Evolutionary conservation across 2,888 invertebrate species (phyloP).

Genomic region (Lepidocyrtinus sp.): DNA sequence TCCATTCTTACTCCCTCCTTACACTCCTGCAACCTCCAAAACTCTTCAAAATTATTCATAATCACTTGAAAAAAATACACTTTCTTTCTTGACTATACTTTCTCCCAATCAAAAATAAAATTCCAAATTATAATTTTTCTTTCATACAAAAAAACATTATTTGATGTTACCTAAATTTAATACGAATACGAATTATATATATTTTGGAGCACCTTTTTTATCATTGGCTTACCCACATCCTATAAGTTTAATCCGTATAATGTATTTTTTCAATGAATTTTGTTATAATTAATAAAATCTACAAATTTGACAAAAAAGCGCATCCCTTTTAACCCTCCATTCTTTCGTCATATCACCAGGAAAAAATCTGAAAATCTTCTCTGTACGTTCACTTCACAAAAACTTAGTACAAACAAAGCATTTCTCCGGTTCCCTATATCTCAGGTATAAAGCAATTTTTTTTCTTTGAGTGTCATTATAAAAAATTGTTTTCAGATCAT

Average conservation of each 20-base stretch:
- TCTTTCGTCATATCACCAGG: not conserved
- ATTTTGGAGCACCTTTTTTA: conserved; percentile 19
- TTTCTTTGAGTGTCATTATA: conserved; percentile 4
- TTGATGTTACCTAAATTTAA: no score
- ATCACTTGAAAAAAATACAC: no score
- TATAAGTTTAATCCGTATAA: no score
- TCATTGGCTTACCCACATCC: conserved; percentile 1
- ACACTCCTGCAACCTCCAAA: no score
- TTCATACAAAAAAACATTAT: no score
- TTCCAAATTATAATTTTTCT: no score
- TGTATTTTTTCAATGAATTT: no score
- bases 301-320: conserved; percentile 10
- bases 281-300: not conserved
- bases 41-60: no score
- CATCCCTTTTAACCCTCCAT: not conserved
- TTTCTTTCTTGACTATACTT: no score
- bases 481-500: conserved; percentile 50
- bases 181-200: no score
- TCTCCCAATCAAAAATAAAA: no score
- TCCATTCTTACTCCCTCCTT: not conserved
- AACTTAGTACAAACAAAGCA: conserved; percentile 3
- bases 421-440: not conserved
- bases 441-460: conserved; percentile 12
- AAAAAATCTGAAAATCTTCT: not conserved
- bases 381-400: conserved; percentile 2